phyloP scores from a whole-genome alignment of 2,113 vertebrate genomes.

The Upupa epops region DNA sequence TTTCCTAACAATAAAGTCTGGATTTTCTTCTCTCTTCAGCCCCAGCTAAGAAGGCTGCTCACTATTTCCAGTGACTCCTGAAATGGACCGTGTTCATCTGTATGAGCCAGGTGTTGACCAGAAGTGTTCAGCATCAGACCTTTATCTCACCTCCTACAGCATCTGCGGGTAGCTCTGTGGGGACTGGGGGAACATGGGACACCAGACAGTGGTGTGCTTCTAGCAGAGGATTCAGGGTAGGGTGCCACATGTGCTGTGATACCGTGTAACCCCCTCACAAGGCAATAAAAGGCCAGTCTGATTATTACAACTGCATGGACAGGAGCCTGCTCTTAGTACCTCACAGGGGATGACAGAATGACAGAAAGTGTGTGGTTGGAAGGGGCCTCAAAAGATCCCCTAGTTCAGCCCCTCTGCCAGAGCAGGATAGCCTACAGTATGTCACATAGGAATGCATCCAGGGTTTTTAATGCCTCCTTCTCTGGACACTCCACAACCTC shows the following conservation, averaged over 20 bases:
- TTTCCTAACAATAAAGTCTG: background rate
- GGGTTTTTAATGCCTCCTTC: no score
- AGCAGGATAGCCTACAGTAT: no score
- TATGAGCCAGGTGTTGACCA: background rate
- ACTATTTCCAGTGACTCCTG: background rate
- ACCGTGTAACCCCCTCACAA: background rate
- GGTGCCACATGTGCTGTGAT: background rate
- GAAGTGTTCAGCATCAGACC: background rate
- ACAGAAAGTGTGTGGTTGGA: no score
- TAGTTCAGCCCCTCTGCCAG: no score
- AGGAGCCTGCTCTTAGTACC: background rate
- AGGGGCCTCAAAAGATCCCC: no score
- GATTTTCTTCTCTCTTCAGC: background rate
- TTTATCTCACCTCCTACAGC: background rate
- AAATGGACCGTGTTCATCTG: background rate
- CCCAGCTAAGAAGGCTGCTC: background rate
- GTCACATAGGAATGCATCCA: no score
- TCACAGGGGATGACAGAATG: no score
- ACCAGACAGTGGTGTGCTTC: background rate
- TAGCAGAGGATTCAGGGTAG: accelerated
- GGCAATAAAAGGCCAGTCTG: background rate
- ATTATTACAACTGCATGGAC: background rate
- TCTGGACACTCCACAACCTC: no score
- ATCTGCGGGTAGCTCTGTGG: background rate
- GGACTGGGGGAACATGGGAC: accelerated